Conservation (phyloP, 92 coral and sea anemone genomes). For the Epizoanthus fatuus region DNA sequence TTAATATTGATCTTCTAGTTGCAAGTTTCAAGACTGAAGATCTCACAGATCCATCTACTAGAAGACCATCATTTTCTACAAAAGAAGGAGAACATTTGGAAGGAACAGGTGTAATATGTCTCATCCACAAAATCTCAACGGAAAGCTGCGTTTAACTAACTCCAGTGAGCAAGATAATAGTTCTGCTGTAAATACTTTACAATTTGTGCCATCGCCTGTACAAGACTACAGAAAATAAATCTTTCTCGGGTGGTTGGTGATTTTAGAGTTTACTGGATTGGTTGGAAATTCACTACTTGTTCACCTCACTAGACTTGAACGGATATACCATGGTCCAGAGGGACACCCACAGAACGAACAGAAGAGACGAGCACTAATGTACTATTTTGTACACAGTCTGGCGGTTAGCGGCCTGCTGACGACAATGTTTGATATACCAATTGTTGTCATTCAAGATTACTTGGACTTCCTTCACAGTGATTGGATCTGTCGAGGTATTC, state of each 20-base stretch:
- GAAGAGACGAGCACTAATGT: conserved; percentile 19
- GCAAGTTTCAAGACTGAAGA: too few relatives aligned
- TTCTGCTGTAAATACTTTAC: background rate
- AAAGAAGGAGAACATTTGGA: too few relatives aligned
- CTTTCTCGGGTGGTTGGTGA: background rate
- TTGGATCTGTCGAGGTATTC: conserved; percentile 23
- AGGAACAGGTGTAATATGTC: too few relatives aligned
- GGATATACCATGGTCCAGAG: conserved; percentile 1
- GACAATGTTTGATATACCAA: conserved; percentile 10
- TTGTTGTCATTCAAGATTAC: background rate
- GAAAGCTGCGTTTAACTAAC: too few relatives aligned
- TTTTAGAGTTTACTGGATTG: background rate
- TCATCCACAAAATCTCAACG: too few relatives aligned
- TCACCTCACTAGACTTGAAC: conserved; percentile 20
- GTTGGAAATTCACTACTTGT: conserved; percentile 13
- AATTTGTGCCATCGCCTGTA: background rate
- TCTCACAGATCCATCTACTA: too few relatives aligned
- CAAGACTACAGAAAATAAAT: background rate
- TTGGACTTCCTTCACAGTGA: background rate
- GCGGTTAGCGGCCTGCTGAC: conserved; percentile 28
- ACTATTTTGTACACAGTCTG: conserved; percentile 17
- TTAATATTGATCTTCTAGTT: too few relatives aligned
- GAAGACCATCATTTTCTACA: too few relatives aligned
- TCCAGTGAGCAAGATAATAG: too few relatives aligned
- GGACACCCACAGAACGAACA: background rate